Percentiles rank a stretch among this genome's conserved stretches.
Evolutionary conservation across 2,888 invertebrate species (phyloP).

Genomic region (Molanna angustata): DNA sequence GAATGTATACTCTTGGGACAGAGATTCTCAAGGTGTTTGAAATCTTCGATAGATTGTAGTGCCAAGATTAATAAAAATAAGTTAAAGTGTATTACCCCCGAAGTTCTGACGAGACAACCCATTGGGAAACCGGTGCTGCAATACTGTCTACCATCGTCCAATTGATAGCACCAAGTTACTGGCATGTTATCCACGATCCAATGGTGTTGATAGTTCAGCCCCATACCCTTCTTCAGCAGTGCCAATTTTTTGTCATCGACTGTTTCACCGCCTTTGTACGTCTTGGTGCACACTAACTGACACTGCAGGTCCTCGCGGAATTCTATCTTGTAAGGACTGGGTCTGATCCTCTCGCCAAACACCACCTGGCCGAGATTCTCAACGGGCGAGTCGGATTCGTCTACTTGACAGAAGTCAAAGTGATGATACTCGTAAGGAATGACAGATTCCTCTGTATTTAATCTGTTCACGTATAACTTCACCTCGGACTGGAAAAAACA

Average conservation of each 20-base stretch:
- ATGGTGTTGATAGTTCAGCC: constrained; percentile 96
- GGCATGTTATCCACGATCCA: constrained; percentile 99
- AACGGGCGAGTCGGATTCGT: constrained; percentile 80
- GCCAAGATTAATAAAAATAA: not conserved
- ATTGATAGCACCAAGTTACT: constrained; percentile 91
- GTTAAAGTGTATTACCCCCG: constrained; percentile 40
- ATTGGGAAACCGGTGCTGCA: constrained; percentile 97
- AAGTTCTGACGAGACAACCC: constrained; percentile 82
- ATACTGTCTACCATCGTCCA: constrained; percentile 70
- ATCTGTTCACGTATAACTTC: constrained; percentile 87
- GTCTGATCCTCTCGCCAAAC: constrained; percentile 96
- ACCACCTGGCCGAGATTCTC: constrained; percentile 99
- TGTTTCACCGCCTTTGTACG: constrained; percentile 64
- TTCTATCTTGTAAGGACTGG: constrained; percentile 87
- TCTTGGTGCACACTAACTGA: constrained; percentile 61
- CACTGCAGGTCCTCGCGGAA: constrained; percentile 74
- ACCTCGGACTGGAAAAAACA: constrained; percentile 76
- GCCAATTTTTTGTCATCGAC: constrained; percentile 70
- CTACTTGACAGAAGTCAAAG: constrained; percentile 90
- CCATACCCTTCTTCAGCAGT: constrained; percentile 86
- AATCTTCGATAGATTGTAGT: too few species aligned
- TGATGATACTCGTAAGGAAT: constrained; percentile 98
- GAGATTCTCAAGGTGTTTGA: too few species aligned
- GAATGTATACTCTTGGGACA: too few species aligned
- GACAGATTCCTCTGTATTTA: constrained; percentile 97